A percentile compares a stretch with the other conserved stretches of the same genome.
phyloP scores from a whole-genome alignment of 2,113 vertebrate genomes.

The Ceratotherium simum region DNA sequence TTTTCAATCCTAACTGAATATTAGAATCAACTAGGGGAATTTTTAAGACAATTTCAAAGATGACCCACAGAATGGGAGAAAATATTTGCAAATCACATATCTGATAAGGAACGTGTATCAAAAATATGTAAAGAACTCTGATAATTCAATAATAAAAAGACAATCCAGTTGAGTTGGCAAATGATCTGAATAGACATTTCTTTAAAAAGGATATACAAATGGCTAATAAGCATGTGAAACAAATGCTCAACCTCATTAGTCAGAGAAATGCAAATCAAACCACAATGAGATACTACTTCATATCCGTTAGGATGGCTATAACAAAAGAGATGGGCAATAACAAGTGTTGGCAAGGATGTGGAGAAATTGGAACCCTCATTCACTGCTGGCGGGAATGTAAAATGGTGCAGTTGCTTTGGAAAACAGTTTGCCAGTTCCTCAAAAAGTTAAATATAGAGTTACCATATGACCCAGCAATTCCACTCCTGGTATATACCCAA shows the following conservation, averaged over 20 bases:
- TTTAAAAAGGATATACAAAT: background rate
- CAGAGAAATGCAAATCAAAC: background rate
- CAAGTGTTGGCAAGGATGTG: background rate
- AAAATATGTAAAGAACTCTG: conserved; percentile 20
- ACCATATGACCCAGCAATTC: background rate
- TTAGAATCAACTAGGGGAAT: background rate
- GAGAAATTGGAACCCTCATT: background rate
- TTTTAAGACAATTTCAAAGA: background rate
- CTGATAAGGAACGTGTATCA: background rate
- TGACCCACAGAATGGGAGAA: background rate
- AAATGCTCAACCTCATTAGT: background rate
- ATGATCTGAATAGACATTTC: background rate
- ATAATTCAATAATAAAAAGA: background rate
- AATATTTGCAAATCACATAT: conserved; percentile 1
- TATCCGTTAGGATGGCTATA: background rate
- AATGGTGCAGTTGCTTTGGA: conserved; percentile 2
- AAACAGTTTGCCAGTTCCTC: conserved; percentile 20
- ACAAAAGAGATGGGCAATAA: background rate
- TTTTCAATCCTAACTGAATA: background rate
- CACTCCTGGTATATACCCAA: background rate
- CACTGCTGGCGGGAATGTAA: background rate
- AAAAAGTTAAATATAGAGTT: conserved; percentile 41
- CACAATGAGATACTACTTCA: background rate
- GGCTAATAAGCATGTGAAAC: background rate
- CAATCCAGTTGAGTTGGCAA: background rate